A percentile compares a stretch with the other conserved stretches of the same genome.
Evolutionary conservation across 2,113 vertebrate species (phyloP).

Genomic region (Misgurnus anguillicaudatus): DNA sequence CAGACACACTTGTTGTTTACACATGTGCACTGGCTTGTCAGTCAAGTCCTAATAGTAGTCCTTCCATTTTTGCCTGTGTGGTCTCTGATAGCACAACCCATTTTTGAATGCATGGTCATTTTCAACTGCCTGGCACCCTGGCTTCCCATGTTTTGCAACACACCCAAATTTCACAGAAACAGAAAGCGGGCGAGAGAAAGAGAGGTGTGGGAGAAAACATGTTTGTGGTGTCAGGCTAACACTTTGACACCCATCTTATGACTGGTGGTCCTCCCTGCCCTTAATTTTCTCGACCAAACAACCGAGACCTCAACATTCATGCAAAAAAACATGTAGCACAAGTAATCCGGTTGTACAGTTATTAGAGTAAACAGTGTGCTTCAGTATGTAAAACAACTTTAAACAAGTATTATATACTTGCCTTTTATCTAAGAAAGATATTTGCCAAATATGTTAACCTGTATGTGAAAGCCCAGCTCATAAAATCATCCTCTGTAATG

Average conservation of each 20-base stretch:
- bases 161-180: constrained; percentile 58
- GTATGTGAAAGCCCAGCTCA: no score
- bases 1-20: constrained; percentile 28
- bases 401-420: background rate
- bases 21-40: background rate
- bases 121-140: constrained; percentile 65
- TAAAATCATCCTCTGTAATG: no score
- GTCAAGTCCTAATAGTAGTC: constrained; percentile 51
- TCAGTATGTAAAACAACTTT: background rate
- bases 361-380: background rate
- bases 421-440: background rate
- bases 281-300: constrained; percentile 29
- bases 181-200: background rate
- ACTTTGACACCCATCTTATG: constrained; percentile 58
- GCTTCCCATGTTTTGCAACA: constrained; percentile 82
- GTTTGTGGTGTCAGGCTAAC: constrained; percentile 52
- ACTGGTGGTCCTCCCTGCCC: constrained; percentile 59
- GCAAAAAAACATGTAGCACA: background rate
- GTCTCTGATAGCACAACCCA: constrained; percentile 39
- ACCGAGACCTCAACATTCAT: background rate
- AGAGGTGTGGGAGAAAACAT: background rate
- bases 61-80: constrained; percentile 53
- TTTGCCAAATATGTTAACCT: no score
- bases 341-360: background rate
- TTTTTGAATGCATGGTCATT: constrained; percentile 53